phyloP scores from a whole-genome alignment of 1,140 invertebrate species.

The Aphelinus certus region DNA sequence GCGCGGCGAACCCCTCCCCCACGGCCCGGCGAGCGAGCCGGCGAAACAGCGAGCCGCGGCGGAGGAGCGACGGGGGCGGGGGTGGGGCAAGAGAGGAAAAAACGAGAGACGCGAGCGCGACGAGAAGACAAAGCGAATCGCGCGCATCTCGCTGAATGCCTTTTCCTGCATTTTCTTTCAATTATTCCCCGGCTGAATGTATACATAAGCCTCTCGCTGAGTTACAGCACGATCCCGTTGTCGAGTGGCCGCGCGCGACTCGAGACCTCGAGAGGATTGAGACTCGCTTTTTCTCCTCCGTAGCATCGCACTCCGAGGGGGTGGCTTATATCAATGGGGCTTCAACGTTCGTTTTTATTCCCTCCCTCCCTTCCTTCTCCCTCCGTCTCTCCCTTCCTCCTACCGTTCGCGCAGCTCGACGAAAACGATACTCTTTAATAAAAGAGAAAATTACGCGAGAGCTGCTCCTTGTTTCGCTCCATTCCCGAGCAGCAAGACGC shows the following conservation, averaged over 20 bases:
- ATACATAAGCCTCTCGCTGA: constrained; percentile 28
- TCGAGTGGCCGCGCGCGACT: constrained; percentile 37
- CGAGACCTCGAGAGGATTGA: too few relatives aligned
- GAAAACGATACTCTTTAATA: constrained; percentile 34
- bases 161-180: constrained; percentile 51
- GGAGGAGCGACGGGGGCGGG: too few relatives aligned
- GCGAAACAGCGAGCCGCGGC: too few relatives aligned
- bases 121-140: constrained; percentile 19
- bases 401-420: neutral
- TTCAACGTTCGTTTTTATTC: too few relatives aligned
- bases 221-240: constrained; percentile 51
- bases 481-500: neutral
- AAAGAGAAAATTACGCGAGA: constrained; percentile 5
- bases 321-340: too few relatives aligned
- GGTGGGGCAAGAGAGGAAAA: neutral
- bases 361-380: neutral
- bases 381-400: neutral
- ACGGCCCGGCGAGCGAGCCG: too few relatives aligned
- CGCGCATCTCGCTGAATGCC: constrained; percentile 34
- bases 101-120: constrained; percentile 7
- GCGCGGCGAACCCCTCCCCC: too few relatives aligned
- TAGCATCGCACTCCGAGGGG: too few relatives aligned
- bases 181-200: constrained; percentile 35
- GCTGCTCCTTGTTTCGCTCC: neutral
- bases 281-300: neutral